Base-by-base conservation (phyloP, 2,797 vertebrate species). In the Heterohyrax brucei region DNA sequence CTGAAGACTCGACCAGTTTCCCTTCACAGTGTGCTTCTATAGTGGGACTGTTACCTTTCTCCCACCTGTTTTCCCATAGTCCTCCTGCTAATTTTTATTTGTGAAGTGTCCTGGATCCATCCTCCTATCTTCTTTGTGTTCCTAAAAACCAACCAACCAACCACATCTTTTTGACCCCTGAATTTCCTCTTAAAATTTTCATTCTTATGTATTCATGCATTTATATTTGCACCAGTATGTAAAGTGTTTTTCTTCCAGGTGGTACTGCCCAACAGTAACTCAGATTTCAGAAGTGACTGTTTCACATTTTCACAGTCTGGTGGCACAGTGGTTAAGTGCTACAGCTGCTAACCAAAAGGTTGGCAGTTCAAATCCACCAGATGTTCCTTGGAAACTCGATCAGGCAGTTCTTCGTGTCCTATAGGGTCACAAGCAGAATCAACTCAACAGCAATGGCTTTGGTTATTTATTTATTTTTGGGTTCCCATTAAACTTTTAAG, bases 11-110 rank as follows among this genome's bases (percentile, higher is more conserved):
- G 76, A 44, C 21, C 12, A 82, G 44, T 4, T 68, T n/a, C 4
- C 12, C 12, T n/a, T 39, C 18, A 61, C 4, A 18, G 10, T 61
- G 61, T 90, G n/a, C 56, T 72, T 93, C n/a, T 91, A 5, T 86
- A 91, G 56, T 39, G 59, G 87, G 30, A n/a, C 33, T 10, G 56
- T 88, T 87, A 28, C 24, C 89, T 90, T 66, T 75, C 78, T 93
- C 24, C 8, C 4, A 1, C 76, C n/a, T 6, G 1, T 64, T 78
- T 68, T n/a, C 14, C 19, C n/a, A 62, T 91, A 13, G 4, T 19
- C 77, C 22, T 81, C 53, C 7, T 66, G 30, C 18, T 80, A 89
- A 83, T 92, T 16, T 56, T 12, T 80, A 68, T 53, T 79, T 61
- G 18, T 7, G 62, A 87, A 68, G 24, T 72, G 22, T 22, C 19